Percentiles rank a stretch among this genome's conserved stretches.
These are phyloP conservation scores for Chloroceryle inda DNA, from an alignment of 2,797 vertebrate species.

Conservation along the genomic window DNA sequence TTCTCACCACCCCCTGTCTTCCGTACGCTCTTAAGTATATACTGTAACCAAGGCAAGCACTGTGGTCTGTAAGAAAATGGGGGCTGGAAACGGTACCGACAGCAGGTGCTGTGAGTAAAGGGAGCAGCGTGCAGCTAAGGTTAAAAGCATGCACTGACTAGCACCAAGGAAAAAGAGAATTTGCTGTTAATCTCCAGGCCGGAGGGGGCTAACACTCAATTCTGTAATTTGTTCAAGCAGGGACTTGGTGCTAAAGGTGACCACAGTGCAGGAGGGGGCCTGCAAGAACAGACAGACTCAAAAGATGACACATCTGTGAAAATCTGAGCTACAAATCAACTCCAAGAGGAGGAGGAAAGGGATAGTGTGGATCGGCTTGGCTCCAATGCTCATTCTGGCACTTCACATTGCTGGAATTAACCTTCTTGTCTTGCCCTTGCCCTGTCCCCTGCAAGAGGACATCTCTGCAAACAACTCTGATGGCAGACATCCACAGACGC, in stretches of 20 bases:
- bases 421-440: not conserved
- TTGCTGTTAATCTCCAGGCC: slow-evolving; percentile 11
- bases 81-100: not conserved
- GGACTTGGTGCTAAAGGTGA: not conserved
- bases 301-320: not conserved
- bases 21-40: not conserved
- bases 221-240: slow-evolving; percentile 14
- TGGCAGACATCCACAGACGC: not conserved
- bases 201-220: not conserved
- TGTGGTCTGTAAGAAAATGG: not conserved
- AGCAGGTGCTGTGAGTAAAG: not conserved
- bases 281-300: not conserved
- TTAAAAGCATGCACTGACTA: slow-evolving; percentile 26
- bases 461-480: not conserved
- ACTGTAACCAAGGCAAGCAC: not conserved
- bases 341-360: not conserved
- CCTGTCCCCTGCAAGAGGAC: not conserved
- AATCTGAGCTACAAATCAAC: not conserved
- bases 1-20: not conserved
- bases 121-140: not conserved
- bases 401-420: not conserved
- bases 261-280: not conserved
- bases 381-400: not conserved
- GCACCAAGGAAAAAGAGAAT: not conserved
- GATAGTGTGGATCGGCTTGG: not conserved